These are phyloP conservation scores for Spisula subtruncata DNA, from an alignment of 2,888 invertebrate genomes.

Conservation along the genomic window DNA sequence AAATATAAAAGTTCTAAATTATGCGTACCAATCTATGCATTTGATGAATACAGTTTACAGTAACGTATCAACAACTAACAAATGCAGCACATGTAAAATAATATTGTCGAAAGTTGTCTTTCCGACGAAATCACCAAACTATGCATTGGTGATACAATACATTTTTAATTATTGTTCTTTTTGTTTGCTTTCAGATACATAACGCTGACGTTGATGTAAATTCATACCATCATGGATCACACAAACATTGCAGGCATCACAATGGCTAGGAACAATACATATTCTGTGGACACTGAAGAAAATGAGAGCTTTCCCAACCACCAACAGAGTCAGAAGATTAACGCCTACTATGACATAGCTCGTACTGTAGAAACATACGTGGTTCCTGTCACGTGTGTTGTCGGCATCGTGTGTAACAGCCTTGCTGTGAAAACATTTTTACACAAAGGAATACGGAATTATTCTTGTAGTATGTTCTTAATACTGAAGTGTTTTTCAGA, in stretches of 20 bases:
- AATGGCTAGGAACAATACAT: background rate
- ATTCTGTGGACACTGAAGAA: background rate
- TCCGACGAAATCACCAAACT: too few species aligned
- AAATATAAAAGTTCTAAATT: too few species aligned
- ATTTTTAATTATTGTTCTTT: too few species aligned
- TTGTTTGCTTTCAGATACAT: background rate
- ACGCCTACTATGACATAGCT: slow-evolving; percentile 33
- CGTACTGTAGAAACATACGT: slow-evolving; percentile 51
- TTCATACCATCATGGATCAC: background rate
- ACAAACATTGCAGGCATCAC: background rate
- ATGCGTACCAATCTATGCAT: too few species aligned
- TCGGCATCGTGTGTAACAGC: slow-evolving; percentile 93
- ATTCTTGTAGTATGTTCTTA: slow-evolving; percentile 94
- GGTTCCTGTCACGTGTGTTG: slow-evolving; percentile 91
- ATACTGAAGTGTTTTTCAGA: slow-evolving; percentile 93
- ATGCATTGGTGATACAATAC: too few species aligned
- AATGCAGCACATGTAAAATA: too few species aligned
- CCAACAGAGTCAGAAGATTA: background rate
- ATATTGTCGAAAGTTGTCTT: too few species aligned
- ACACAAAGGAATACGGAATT: slow-evolving; percentile 91
- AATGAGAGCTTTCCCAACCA: background rate
- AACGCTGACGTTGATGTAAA: background rate
- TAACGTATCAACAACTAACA: too few species aligned
- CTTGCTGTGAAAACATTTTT: slow-evolving; percentile 93
- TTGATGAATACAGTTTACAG: too few species aligned